A percentile compares a stretch with the other conserved stretches of the same genome.
phyloP scores from a whole-genome alignment of 2,888 invertebrate genomes.

The Tiliacea citrago region DNA sequence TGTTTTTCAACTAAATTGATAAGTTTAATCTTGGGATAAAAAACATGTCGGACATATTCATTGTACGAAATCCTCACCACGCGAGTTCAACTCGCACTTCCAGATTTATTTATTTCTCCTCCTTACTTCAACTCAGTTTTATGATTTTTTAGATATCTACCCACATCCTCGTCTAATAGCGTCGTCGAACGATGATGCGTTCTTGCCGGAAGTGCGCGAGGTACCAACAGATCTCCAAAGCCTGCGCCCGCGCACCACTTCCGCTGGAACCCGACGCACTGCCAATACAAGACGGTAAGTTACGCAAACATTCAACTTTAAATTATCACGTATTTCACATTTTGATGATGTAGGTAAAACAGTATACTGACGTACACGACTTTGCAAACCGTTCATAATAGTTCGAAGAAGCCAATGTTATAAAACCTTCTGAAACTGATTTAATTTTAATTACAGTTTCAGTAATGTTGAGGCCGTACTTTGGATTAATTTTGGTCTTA shows the following conservation, averaged over 20 bases:
- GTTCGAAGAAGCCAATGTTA: constrained; percentile 37
- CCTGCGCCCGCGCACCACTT: constrained; percentile 83
- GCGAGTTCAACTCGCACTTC: no score
- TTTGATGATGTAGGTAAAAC: constrained; percentile 15
- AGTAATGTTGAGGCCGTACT: constrained; percentile 45
- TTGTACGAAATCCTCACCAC: no score
- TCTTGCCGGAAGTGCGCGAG: constrained; percentile 85
- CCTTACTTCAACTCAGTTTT: background rate
- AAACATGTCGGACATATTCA: no score
- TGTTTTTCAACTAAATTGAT: no score
- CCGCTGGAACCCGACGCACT: constrained; percentile 86
- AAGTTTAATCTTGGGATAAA: no score
- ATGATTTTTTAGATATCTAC: constrained; percentile 44
- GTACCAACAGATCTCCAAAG: constrained; percentile 79
- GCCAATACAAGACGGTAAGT: constrained; percentile 86
- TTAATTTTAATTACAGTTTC: constrained; percentile 22
- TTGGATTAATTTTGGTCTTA: constrained; percentile 22
- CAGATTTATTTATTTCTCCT: no score
- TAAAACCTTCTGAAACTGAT: constrained; percentile 27
- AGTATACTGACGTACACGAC: constrained; percentile 19
- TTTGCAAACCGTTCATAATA: constrained; percentile 32
- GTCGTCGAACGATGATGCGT: constrained; percentile 86
- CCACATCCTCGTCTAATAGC: constrained; percentile 72
- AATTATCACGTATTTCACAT: constrained; percentile 9
- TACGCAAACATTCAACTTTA: constrained; percentile 1